These are phyloP conservation scores for Catamblyrhynchus diadema DNA, from an alignment of 2,797 vertebrate species.

Conservation along the genomic window DNA sequence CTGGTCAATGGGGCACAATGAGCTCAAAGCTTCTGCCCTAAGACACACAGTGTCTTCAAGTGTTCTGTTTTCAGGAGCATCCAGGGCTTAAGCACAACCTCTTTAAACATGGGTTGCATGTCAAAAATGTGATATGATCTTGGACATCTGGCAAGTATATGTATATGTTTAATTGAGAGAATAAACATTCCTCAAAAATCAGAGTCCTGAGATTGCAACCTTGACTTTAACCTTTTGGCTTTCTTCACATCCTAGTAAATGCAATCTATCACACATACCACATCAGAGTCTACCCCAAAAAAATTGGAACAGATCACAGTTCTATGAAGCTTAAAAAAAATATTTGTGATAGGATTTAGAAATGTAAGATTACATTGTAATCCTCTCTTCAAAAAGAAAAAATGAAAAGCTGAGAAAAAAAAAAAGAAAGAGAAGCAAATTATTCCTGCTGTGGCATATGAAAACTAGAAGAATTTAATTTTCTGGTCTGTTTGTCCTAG, in stretches of 20 bases:
- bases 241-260: neutral
- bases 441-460: constrained; percentile 1
- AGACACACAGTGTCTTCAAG: rapidly evolving
- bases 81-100: neutral
- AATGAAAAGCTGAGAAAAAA: neutral
- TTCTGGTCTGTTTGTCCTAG: constrained; percentile 66
- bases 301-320: neutral
- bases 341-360: neutral
- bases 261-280: neutral
- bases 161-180: neutral
- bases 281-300: neutral
- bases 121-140: neutral
- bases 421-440: neutral
- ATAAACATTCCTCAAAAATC: constrained; percentile 17
- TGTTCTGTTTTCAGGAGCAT: neutral
- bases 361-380: neutral
- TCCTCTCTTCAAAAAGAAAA: neutral
- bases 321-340: neutral
- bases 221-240: constrained; percentile 21
- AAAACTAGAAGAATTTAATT: constrained; percentile 63
- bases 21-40: neutral
- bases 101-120: neutral
- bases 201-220: neutral
- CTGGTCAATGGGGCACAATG: neutral
- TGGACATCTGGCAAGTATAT: constrained; percentile 3